Evolutionary conservation across 2,797 vertebrate species (phyloP).

Genomic region (Phrynocephalus forsythii): DNA sequence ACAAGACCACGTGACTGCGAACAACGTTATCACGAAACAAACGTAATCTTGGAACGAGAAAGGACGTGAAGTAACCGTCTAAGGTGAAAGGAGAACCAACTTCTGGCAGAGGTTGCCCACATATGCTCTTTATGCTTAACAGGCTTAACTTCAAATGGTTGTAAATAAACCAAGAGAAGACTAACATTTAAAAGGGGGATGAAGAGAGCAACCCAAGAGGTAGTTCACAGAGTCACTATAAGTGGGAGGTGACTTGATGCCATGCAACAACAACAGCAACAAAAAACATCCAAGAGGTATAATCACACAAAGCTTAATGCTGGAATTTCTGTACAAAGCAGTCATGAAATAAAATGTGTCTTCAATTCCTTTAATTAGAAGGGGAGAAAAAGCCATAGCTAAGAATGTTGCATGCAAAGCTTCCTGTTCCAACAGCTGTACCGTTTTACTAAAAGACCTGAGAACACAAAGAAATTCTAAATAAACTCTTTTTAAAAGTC

Average conservation of each 20-base stretch:
- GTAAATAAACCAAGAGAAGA: no score
- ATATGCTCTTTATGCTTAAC: no score
- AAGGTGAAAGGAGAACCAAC: no score
- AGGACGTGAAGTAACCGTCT: no score
- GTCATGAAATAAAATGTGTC: conserved; percentile 51
- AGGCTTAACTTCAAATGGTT: no score
- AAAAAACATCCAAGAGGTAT: background rate
- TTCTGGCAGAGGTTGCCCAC: no score
- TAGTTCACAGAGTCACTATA: no score
- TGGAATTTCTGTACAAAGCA: conserved; percentile 32
- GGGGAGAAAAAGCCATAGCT: conserved; percentile 1
- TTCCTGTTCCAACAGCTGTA: conserved; percentile 25
- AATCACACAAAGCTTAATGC: conserved; percentile 41
- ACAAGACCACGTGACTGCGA: no score
- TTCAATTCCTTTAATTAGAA: conserved; percentile 44
- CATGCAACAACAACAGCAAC: no score
- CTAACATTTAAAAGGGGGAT: background rate
- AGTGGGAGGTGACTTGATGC: no score
- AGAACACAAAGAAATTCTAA: background rate
- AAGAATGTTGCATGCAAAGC: background rate
- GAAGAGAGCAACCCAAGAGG: background rate
- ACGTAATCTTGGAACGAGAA: no score
- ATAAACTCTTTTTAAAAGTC: background rate
- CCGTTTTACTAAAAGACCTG: background rate
- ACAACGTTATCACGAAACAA: no score